Conservation (phyloP, 2,797 vertebrate genomes). For the Nyctalus aviator region DNA sequence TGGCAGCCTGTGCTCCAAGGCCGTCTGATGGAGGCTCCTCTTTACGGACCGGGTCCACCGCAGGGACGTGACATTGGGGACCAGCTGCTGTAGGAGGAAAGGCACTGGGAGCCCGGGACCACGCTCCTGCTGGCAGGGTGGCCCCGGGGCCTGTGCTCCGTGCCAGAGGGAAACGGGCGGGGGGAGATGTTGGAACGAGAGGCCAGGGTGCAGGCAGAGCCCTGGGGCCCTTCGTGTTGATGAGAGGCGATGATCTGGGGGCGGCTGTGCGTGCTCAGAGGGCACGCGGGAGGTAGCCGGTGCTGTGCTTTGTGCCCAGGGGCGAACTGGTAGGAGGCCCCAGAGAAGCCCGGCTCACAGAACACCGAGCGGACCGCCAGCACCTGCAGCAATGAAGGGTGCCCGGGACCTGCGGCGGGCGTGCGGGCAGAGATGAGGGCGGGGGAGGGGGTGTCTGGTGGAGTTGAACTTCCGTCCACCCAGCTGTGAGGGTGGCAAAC, state of each 20-base stretch:
- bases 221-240: accelerated
- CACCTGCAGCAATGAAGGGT: accelerated
- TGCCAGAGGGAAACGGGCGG: neutral
- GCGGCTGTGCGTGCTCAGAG: neutral
- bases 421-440: neutral
- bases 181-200: accelerated
- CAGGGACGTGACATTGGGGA: accelerated
- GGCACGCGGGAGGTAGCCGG: accelerated
- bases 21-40: neutral
- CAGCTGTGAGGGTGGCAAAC: neutral
- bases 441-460: accelerated
- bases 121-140: accelerated
- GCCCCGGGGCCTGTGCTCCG: accelerated
- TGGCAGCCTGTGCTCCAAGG: accelerated
- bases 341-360: accelerated
- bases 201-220: accelerated
- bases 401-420: neutral
- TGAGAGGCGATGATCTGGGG: neutral
- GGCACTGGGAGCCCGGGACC: accelerated
- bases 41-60: accelerated
- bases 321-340: accelerated
- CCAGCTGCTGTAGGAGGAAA: accelerated
- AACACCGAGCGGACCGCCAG: accelerated
- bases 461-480: too few relatives aligned
- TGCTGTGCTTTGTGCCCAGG: too few relatives aligned